A percentile compares a stretch with the other conserved stretches of the same genome.
Evolutionary conservation across 2,888 invertebrate genomes (phyloP).

Genomic region (Octonoba sinensis): DNA sequence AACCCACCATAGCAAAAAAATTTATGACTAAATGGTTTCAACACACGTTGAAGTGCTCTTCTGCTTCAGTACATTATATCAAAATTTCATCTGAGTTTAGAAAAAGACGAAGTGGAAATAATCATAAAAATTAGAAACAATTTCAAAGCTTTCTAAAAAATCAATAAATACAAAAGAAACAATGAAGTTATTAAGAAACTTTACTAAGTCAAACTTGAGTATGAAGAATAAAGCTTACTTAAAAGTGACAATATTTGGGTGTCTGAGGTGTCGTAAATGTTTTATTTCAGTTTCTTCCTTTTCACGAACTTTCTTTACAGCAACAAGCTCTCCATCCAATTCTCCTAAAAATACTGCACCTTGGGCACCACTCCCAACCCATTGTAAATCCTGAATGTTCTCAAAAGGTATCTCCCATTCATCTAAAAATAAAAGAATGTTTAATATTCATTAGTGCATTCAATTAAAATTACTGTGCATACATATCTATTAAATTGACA

Average conservation of each 20-base stretch:
- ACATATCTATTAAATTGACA: background rate
- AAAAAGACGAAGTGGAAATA: too few relatives aligned
- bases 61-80: too few relatives aligned
- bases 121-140: too few relatives aligned
- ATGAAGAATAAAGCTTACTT: slow-evolving; percentile 69
- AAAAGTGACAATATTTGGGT: slow-evolving; percentile 72
- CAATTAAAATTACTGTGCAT: background rate
- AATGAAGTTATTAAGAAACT: background rate
- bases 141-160: background rate
- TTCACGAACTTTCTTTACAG: slow-evolving; percentile 95
- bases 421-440: slow-evolving; percentile 73
- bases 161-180: slow-evolving; percentile 3
- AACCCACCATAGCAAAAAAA: too few relatives aligned
- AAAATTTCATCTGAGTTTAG: too few relatives aligned
- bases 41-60: too few relatives aligned
- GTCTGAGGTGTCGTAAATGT: slow-evolving; percentile 74
- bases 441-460: background rate
- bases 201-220: slow-evolving; percentile 69
- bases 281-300: slow-evolving; percentile 83
- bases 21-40: too few relatives aligned
- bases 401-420: slow-evolving; percentile 97
- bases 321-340: slow-evolving; percentile 84
- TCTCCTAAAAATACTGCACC: slow-evolving; percentile 94
- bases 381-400: slow-evolving; percentile 86
- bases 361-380: slow-evolving; percentile 95